These are phyloP conservation scores for Drosophila sp. DNA, from an alignment of 1,140 invertebrate species.

Conservation along the genomic window DNA sequence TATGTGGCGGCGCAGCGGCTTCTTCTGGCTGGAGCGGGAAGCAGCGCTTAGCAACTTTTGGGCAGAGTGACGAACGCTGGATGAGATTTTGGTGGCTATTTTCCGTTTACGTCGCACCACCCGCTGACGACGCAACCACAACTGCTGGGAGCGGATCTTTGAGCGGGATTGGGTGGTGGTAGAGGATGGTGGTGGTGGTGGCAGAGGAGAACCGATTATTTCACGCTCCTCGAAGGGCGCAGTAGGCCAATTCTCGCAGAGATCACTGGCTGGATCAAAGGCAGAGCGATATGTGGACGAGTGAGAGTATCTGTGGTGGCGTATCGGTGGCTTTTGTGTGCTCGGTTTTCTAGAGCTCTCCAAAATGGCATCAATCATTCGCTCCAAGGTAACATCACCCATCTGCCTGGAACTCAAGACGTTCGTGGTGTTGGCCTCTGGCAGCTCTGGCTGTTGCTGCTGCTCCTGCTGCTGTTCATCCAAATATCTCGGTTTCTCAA, in stretches of 20 bases:
- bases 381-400: constrained; percentile 79
- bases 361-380: constrained; percentile 81
- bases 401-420: constrained; percentile 72
- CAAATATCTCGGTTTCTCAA: constrained; percentile 78
- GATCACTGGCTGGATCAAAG: constrained; percentile 72
- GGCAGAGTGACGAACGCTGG: constrained; percentile 55
- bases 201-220: constrained; percentile 52
- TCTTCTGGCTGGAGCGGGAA: constrained; percentile 39
- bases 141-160: constrained; percentile 46
- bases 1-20: constrained; percentile 52
- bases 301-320: constrained; percentile 4
- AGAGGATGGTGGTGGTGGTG: background rate
- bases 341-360: constrained; percentile 66
- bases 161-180: background rate
- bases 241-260: constrained; percentile 66
- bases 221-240: constrained; percentile 64
- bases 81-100: constrained; percentile 49
- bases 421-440: constrained; percentile 22
- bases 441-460: constrained; percentile 20
- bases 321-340: background rate
- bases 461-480: constrained; percentile 27
- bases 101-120: constrained; percentile 59
- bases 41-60: constrained; percentile 54
- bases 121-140: constrained; percentile 55
- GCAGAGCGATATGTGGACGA: constrained; percentile 69